Conservation (phyloP, 2,113 vertebrate species). For the Solenodon paradoxus region DNA sequence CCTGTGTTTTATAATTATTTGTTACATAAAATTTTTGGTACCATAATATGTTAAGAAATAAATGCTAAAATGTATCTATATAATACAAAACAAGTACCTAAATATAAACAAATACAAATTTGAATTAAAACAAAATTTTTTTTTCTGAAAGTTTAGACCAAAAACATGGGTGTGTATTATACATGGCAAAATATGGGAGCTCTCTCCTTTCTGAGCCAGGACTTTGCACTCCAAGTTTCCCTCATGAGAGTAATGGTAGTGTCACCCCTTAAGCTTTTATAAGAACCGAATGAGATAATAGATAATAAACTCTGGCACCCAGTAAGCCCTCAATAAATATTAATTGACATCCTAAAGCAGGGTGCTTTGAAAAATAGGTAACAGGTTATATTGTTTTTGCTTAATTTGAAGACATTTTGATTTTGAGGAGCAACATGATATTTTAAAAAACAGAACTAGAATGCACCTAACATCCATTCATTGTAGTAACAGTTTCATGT, state of each 20-base stretch:
- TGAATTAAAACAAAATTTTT: too few relatives aligned
- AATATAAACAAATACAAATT: too few relatives aligned
- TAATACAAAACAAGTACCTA: too few relatives aligned
- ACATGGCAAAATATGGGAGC: too few relatives aligned
- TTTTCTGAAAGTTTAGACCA: too few relatives aligned
- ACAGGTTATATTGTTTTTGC: neutral
- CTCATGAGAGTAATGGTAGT: neutral
- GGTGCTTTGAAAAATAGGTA: neutral
- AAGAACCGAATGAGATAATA: neutral
- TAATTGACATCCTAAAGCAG: constrained; percentile 7
- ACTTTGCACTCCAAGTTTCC: neutral
- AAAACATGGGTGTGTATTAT: too few relatives aligned
- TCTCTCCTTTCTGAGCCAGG: neutral
- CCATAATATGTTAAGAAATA: too few relatives aligned
- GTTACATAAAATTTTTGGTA: too few relatives aligned
- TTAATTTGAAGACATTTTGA: constrained; percentile 26
- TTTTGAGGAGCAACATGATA: neutral
- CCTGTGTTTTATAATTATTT: too few relatives aligned
- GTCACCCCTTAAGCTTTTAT: neutral
- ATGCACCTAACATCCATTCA: neutral
- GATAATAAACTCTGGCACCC: neutral
- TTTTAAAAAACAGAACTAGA: neutral
- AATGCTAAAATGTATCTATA: too few relatives aligned
- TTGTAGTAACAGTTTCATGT: neutral
- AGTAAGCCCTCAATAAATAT: neutral